A percentile compares a stretch with the other conserved stretches of the same genome.
Conservation (phyloP, 2,888 invertebrate species). For the Drosophila infuscata region DNA sequence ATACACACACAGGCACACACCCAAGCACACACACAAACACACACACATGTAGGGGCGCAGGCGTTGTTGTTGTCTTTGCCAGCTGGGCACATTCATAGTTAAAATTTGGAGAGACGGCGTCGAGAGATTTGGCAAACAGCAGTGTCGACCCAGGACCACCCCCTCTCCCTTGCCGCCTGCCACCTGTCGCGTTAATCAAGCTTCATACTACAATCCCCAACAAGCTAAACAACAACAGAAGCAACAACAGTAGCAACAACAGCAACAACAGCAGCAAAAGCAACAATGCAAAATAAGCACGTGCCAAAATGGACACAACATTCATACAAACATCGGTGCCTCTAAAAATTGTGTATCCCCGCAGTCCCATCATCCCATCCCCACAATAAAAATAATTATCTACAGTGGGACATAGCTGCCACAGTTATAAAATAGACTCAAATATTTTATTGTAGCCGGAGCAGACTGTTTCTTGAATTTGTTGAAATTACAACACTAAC, state of each 20-base stretch:
- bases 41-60: constrained; percentile 9
- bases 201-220: constrained; percentile 69
- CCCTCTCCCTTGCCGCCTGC: background rate
- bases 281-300: constrained; percentile 60
- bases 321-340: constrained; percentile 7
- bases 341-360: constrained; percentile 21
- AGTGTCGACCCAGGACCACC: constrained; percentile 23
- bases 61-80: constrained; percentile 41
- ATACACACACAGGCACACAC: constrained; percentile 24
- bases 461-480: background rate
- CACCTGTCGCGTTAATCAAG: constrained; percentile 70
- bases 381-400: constrained; percentile 15
- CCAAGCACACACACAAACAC: constrained; percentile 15
- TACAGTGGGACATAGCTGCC: constrained; percentile 10
- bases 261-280: constrained; percentile 40
- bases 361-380: constrained; percentile 2
- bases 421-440: constrained; percentile 5
- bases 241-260: constrained; percentile 17
- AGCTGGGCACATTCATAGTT: constrained; percentile 74
- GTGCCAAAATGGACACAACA: constrained; percentile 70
- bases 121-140: constrained; percentile 78
- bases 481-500: constrained; percentile 7
- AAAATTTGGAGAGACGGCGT: constrained; percentile 77
- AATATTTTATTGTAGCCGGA: constrained; percentile 9
- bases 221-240: constrained; percentile 38